Conservation (phyloP, 2,113 vertebrate species). For the Dinomys branickii region DNA sequence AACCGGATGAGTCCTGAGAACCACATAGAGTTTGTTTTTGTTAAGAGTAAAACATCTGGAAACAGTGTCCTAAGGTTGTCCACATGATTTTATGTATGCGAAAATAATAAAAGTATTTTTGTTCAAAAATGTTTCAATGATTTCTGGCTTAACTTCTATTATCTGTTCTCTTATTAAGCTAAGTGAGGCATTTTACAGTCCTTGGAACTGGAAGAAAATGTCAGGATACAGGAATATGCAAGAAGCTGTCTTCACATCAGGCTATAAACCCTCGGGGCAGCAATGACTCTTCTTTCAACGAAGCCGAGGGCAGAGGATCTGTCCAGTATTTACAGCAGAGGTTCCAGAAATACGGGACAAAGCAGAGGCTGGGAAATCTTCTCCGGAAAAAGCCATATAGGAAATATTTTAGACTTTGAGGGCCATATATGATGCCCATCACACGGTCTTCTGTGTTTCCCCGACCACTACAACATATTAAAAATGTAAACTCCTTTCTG, state of each 20-base stretch:
- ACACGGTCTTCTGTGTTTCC: neutral
- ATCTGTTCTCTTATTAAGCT: neutral
- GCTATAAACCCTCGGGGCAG: neutral
- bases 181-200: neutral
- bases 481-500: neutral
- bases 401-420: neutral
- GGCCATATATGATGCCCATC: neutral
- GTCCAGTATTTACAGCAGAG: neutral
- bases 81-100: neutral
- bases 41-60: neutral
- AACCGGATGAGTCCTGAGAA: neutral
- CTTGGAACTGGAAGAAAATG: neutral
- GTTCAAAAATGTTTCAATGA: neutral
- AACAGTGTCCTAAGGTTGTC: neutral
- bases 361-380: neutral
- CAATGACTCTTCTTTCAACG: neutral
- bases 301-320: neutral
- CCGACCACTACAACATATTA: neutral
- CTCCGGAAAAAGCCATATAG: neutral
- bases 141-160: neutral
- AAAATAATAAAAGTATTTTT: conserved; percentile 15
- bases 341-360: neutral
- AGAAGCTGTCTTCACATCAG: neutral
- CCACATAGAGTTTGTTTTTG: neutral
- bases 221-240: neutral